These are phyloP conservation scores for silkworm (Bombyx mori) DNA, from an alignment of 1,140 invertebrate species.

Conservation along the genomic window DNA sequence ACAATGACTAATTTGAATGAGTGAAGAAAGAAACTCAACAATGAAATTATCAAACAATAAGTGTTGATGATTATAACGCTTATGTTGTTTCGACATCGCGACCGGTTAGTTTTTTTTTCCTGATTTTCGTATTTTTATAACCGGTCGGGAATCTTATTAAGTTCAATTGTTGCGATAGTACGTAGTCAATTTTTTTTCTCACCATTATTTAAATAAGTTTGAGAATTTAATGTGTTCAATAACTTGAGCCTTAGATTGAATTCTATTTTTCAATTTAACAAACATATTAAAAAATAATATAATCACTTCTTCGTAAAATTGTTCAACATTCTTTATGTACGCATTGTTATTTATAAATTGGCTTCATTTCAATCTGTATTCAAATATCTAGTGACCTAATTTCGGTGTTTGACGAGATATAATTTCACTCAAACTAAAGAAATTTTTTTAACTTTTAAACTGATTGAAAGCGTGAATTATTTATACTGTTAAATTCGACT, in stretches of 20 bases:
- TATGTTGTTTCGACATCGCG: too few relatives aligned
- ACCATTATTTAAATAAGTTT: too few relatives aligned
- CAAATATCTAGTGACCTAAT: constrained; percentile 8
- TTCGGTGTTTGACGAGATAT: constrained; percentile 7
- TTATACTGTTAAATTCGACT: not conserved
- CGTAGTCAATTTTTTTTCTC: too few relatives aligned
- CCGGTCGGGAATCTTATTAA: too few relatives aligned
- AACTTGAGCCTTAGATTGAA: too few relatives aligned
- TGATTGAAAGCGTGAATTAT: not conserved
- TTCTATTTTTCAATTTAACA: too few relatives aligned
- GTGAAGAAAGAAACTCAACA: constrained; percentile 2
- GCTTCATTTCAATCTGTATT: constrained; percentile 7
- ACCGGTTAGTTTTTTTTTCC: too few relatives aligned
- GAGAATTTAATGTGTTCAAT: too few relatives aligned
- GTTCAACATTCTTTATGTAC: not conserved
- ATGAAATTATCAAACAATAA: too few relatives aligned
- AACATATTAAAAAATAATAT: not conserved
- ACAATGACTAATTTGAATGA: constrained; percentile 29
- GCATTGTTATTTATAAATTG: constrained; percentile 3
- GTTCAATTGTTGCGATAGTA: too few relatives aligned
- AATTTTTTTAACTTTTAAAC: not conserved
- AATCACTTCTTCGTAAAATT: not conserved
- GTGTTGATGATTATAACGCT: too few relatives aligned
- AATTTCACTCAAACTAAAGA: constrained; percentile 5
- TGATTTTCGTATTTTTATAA: too few relatives aligned